phyloP scores from a whole-genome alignment of 1,140 invertebrate species.

The Mactra quadrangularis region DNA sequence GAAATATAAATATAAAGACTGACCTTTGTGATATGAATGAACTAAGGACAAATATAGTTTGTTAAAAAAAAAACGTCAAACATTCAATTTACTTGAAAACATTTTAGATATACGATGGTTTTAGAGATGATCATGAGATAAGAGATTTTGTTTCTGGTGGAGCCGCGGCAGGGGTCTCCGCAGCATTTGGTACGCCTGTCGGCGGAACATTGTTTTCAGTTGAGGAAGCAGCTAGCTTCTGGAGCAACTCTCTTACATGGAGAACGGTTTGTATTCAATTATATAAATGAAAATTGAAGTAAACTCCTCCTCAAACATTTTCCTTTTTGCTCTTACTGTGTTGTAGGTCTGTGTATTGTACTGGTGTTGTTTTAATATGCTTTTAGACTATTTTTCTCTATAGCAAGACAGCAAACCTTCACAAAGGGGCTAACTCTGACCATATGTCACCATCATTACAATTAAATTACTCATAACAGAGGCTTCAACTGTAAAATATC shows the following conservation, averaged over 20 bases:
- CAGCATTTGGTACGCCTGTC: slow-evolving; percentile 98
- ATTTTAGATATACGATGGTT: slow-evolving; percentile 91
- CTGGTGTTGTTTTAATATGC: background rate
- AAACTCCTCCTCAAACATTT: too few relatives aligned
- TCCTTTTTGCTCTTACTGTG: too few relatives aligned
- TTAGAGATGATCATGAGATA: slow-evolving; percentile 94
- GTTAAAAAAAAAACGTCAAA: too few relatives aligned
- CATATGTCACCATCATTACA: too few relatives aligned
- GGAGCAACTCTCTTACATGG: slow-evolving; percentile 99
- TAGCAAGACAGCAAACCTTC: background rate
- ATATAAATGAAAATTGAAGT: too few relatives aligned
- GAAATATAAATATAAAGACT: too few relatives aligned
- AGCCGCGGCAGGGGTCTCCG: slow-evolving; percentile 96
- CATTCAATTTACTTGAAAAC: too few relatives aligned
- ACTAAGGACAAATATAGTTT: too few relatives aligned
- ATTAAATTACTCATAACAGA: too few relatives aligned
- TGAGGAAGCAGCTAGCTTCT: slow-evolving; percentile 99
- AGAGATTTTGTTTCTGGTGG: slow-evolving; percentile 99
- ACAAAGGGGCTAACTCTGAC: too few relatives aligned
- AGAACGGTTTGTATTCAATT: slow-evolving; percentile 87
- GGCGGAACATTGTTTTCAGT: slow-evolving; percentile 98
- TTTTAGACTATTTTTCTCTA: background rate
- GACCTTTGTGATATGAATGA: too few relatives aligned
- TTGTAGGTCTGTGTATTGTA: background rate
- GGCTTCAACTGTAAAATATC: too few relatives aligned